Conservation (phyloP, 2,888 invertebrate genomes). For the Metalampra italica region DNA sequence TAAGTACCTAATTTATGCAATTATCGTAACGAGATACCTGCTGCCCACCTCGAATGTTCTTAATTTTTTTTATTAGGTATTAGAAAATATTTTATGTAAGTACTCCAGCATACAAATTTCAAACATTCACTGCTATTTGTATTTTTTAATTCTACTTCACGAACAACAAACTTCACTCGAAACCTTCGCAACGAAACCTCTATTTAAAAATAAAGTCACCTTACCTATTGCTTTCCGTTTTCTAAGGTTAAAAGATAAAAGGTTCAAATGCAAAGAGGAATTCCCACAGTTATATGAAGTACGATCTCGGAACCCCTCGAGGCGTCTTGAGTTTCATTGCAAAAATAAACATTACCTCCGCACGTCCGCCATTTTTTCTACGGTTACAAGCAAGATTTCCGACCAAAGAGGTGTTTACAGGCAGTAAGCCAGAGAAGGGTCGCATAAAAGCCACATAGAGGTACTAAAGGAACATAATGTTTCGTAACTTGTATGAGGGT, state of each 20-base stretch:
- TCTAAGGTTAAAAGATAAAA: neutral
- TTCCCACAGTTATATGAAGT: neutral
- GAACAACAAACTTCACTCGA: too few relatives aligned
- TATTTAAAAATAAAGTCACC: neutral
- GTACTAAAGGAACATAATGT: constrained; percentile 1
- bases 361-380: constrained; percentile 1
- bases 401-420: constrained; percentile 6
- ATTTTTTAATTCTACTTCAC: too few relatives aligned
- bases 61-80: too few relatives aligned
- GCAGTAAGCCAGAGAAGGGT: constrained; percentile 6
- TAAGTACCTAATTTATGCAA: too few relatives aligned
- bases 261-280: neutral
- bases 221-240: neutral
- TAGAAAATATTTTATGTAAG: too few relatives aligned
- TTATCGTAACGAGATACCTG: too few relatives aligned
- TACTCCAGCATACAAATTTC: too few relatives aligned
- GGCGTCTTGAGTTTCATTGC: neutral
- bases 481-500: constrained; percentile 1
- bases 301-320: neutral
- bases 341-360: constrained; percentile 3
- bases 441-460: constrained; percentile 4
- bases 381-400: constrained; percentile 2
- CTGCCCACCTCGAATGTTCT: too few relatives aligned
- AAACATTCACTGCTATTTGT: too few relatives aligned
- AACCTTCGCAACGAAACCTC: too few relatives aligned